phyloP scores from a whole-genome alignment of 1,140 invertebrate genomes.

The Zeugodacus cucurbitae region DNA sequence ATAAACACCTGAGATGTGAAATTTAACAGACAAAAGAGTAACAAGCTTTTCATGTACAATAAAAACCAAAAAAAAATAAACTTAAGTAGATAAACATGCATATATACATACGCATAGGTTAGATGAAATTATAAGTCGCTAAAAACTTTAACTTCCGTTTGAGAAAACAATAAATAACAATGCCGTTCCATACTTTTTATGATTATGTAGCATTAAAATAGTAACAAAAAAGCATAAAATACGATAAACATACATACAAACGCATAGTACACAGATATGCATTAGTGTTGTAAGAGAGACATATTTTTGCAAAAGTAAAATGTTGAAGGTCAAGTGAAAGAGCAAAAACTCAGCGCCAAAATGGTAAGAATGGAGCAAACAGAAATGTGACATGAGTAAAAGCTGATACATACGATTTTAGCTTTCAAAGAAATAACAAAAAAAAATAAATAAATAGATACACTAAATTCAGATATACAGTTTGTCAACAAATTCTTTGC shows the following conservation, averaged over 20 bases:
- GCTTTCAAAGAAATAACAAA: background rate
- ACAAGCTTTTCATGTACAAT: background rate
- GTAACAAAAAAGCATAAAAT: background rate
- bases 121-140: conserved; percentile 22
- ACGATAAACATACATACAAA: background rate
- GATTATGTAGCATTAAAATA: conserved; percentile 31
- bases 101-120: background rate
- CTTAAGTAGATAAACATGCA: background rate
- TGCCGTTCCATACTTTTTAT: conserved; percentile 42
- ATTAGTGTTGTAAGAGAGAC: background rate
- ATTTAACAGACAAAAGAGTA: background rate
- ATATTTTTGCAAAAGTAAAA: conserved; percentile 28
- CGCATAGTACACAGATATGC: background rate
- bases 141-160: conserved; percentile 42
- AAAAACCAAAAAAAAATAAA: background rate
- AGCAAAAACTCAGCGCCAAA: background rate
- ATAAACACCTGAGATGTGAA: background rate
- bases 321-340: background rate
- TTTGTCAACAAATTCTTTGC: too few species aligned
- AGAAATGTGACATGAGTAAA: background rate
- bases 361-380: background rate
- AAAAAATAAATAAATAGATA: background rate
- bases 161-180: conserved; percentile 40
- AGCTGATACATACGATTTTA: background rate
- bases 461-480: background rate